These are phyloP conservation scores for Coptodon bakossiorum DNA, from an alignment of 2,113 vertebrate species.

Conservation along the genomic window DNA sequence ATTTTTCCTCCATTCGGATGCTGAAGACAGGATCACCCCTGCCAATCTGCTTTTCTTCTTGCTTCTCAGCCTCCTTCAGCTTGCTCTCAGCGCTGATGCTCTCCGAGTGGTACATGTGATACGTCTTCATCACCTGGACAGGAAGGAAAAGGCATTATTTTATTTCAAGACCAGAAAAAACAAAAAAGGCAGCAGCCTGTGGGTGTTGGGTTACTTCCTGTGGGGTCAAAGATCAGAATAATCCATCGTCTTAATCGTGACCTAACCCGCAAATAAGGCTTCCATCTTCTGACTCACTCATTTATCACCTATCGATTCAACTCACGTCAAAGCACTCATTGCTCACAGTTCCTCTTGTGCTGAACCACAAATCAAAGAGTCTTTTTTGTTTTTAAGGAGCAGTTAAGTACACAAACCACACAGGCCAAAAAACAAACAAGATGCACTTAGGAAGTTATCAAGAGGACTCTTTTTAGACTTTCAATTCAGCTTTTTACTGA, in stretches of 20 bases:
- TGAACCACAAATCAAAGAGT: constrained; percentile 18
- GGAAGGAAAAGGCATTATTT: not conserved
- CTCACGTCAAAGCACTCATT: not conserved
- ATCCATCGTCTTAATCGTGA: not conserved
- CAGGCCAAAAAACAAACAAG: not conserved
- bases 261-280: not conserved
- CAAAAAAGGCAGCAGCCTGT: not conserved
- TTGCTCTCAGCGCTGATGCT: constrained; percentile 96
- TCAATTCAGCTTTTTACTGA: not conserved
- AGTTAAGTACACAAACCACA: not conserved
- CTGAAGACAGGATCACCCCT: constrained; percentile 87
- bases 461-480: not conserved
- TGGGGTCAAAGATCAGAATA: not conserved
- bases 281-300: not conserved
- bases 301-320: constrained; percentile 28
- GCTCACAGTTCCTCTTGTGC: not conserved
- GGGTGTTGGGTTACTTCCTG: not conserved
- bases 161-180: not conserved
- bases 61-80: constrained; percentile 96
- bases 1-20: constrained; percentile 87
- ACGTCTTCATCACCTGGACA: constrained; percentile 96
- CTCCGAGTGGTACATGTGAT: constrained; percentile 98
- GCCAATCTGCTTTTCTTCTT: constrained; percentile 95
- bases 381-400: not conserved
- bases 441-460: not conserved